These are phyloP conservation scores for Sebastes reedi DNA, from an alignment of 2,797 vertebrate species.

Conservation along the genomic window DNA sequence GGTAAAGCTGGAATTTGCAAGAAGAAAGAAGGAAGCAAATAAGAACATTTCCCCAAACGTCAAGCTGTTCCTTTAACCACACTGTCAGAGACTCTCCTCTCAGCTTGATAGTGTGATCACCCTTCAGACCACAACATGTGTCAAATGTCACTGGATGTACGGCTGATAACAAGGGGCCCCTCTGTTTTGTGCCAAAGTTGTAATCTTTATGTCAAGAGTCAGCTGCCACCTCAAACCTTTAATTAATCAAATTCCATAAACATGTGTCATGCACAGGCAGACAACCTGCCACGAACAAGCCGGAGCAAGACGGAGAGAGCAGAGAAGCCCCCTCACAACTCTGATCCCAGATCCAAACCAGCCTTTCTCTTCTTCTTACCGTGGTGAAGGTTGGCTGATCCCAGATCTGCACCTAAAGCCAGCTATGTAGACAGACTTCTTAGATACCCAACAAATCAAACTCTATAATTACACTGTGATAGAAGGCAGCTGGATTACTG, in stretches of 20 bases:
- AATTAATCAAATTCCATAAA: slow-evolving; percentile 79
- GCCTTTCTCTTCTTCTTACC: neutral
- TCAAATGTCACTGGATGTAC: slow-evolving; percentile 29
- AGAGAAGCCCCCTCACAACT: neutral
- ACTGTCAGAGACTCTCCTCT: neutral
- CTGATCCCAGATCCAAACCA: slow-evolving; percentile 40
- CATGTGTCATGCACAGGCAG: slow-evolving; percentile 52
- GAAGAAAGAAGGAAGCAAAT: neutral
- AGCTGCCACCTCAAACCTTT: slow-evolving; percentile 58
- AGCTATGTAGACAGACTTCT: neutral
- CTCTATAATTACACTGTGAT: slow-evolving; percentile 63
- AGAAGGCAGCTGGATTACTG: slow-evolving; percentile 59
- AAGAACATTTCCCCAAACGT: neutral
- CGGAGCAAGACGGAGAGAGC: slow-evolving; percentile 41
- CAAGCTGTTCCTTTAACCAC: neutral
- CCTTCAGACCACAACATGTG: slow-evolving; percentile 24
- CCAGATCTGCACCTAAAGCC: slow-evolving; percentile 6
- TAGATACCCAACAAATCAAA: slow-evolving; percentile 23
- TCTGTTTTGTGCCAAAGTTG: slow-evolving; percentile 29
- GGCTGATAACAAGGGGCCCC: slow-evolving; percentile 28
- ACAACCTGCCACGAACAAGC: slow-evolving; percentile 42
- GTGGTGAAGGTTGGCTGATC: slow-evolving; percentile 5
- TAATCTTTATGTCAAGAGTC: slow-evolving; percentile 67
- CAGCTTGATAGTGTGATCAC: neutral
- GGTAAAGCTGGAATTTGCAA: no score